Conservation (phyloP, 2,888 invertebrate species). For the Ophonus ardosiacus region DNA sequence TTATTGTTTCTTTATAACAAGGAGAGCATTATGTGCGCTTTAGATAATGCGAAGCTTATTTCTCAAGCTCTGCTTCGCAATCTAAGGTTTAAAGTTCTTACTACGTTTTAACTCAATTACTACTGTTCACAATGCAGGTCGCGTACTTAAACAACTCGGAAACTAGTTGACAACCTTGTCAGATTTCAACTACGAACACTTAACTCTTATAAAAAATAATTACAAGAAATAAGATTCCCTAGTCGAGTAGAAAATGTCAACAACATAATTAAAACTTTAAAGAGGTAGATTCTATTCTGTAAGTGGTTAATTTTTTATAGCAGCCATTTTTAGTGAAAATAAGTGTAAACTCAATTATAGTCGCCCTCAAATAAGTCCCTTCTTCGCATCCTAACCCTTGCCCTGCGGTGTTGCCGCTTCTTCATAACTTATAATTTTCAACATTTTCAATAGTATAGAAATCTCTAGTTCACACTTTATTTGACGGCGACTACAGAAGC, state of each 20-base stretch:
- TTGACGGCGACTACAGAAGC: too few relatives aligned
- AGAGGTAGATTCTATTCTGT: too few relatives aligned
- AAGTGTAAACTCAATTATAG: too few relatives aligned
- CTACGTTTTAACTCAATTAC: slow-evolving; percentile 35
- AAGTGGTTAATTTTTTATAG: too few relatives aligned
- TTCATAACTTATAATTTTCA: too few relatives aligned
- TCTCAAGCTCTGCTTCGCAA: slow-evolving; percentile 18
- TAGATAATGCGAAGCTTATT: slow-evolving; percentile 3
- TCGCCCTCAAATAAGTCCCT: too few relatives aligned
- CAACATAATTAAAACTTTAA: neutral
- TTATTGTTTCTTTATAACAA: slow-evolving; percentile 5
- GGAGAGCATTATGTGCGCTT: neutral
- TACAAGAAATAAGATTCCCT: neutral
- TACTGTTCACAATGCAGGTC: slow-evolving; percentile 32
- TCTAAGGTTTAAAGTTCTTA: slow-evolving; percentile 18
- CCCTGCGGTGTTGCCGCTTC: too few relatives aligned
- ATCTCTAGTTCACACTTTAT: too few relatives aligned
- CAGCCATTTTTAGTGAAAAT: too few relatives aligned
- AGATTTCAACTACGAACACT: neutral
- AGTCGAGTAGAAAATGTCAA: neutral
- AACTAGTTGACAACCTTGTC: slow-evolving; percentile 20
- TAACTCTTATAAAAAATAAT: neutral
- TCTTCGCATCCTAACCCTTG: too few relatives aligned
- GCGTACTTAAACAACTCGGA: slow-evolving; percentile 29
- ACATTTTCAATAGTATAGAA: too few relatives aligned